These are phyloP conservation scores for Potorous gilbertii DNA, from an alignment of 2,797 vertebrate species.

Conservation along the genomic window DNA sequence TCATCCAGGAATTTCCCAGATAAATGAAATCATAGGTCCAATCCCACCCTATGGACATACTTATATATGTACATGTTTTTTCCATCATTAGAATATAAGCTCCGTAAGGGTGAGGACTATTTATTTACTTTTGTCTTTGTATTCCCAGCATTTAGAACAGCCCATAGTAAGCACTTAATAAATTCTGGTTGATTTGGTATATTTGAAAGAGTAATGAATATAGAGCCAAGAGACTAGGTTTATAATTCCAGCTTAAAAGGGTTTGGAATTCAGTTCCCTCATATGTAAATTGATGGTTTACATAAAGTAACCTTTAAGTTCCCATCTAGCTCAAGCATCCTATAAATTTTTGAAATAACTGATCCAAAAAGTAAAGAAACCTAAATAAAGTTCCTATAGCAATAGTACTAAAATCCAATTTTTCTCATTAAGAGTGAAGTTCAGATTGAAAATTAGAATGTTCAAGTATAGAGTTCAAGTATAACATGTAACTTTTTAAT, in stretches of 20 bases:
- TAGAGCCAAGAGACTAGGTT: not conserved
- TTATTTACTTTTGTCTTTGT: not conserved
- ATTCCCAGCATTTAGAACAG: not conserved
- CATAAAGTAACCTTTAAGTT: not conserved
- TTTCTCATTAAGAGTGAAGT: slow-evolving; percentile 41
- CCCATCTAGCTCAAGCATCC: not conserved
- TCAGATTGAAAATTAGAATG: not conserved
- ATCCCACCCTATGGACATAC: too few relatives aligned
- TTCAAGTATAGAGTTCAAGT: not conserved
- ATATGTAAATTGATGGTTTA: not conserved
- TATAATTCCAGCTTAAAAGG: not conserved
- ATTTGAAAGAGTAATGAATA: not conserved
- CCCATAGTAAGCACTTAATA: not conserved
- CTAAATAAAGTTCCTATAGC: not conserved
- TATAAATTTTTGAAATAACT: slow-evolving; percentile 15
- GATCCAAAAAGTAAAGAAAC: slow-evolving; percentile 7
- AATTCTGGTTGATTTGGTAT: not conserved
- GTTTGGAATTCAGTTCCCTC: not conserved
- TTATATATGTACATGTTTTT: not conserved
- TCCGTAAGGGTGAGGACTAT: not conserved
- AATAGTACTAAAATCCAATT: slow-evolving; percentile 12
- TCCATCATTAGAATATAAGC: not conserved
- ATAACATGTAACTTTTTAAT: slow-evolving; percentile 24
- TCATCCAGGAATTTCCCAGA: too few relatives aligned
- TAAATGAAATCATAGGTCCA: too few relatives aligned